Percentiles rank a stretch among this genome's conserved stretches.
phyloP scores from a whole-genome alignment of 30 jellyfish, hydroid and myxozoan genomes.

The Hydractinia symbiolongicarpus region DNA sequence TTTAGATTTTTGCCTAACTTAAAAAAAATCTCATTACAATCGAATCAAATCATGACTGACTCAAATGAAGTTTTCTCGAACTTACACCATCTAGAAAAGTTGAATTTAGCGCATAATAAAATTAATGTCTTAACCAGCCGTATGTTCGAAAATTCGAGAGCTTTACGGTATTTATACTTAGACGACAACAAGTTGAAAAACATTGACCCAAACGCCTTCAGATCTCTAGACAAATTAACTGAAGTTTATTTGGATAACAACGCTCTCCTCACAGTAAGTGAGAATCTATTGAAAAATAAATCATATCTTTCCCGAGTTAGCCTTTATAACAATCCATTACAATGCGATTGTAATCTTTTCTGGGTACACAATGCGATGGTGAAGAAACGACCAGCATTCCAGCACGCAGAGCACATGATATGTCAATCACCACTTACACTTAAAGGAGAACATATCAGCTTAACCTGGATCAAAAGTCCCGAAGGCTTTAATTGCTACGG shows the following conservation, averaged over 20 bases:
- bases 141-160: conserved; percentile 40
- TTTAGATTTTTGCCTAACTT: conserved; percentile 34
- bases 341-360: conserved; percentile 67
- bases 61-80: conserved; percentile 22
- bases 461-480: conserved; percentile 9
- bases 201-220: conserved; percentile 46
- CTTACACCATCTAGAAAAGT: conserved; percentile 31
- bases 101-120: conserved; percentile 61
- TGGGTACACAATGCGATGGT: conserved; percentile 55
- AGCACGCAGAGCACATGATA: conserved; percentile 36
- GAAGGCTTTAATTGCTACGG: conserved; percentile 55
- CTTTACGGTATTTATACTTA: conserved; percentile 41
- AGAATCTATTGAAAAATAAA: conserved; percentile 26
- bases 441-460: conserved; percentile 42
- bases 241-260: conserved; percentile 72
- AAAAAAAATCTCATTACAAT: conserved; percentile 44
- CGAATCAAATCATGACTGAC: conserved; percentile 44
- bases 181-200: conserved; percentile 55
- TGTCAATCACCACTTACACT: conserved; percentile 54
- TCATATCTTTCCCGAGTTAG: conserved; percentile 39
- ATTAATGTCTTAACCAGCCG: conserved; percentile 31
- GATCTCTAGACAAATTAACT: conserved; percentile 39
- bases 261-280: conserved; percentile 46
- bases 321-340: conserved; percentile 60
- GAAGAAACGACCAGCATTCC: conserved; percentile 24